phyloP scores from a whole-genome alignment of 2,797 vertebrate species.

The Sebastes minor region DNA sequence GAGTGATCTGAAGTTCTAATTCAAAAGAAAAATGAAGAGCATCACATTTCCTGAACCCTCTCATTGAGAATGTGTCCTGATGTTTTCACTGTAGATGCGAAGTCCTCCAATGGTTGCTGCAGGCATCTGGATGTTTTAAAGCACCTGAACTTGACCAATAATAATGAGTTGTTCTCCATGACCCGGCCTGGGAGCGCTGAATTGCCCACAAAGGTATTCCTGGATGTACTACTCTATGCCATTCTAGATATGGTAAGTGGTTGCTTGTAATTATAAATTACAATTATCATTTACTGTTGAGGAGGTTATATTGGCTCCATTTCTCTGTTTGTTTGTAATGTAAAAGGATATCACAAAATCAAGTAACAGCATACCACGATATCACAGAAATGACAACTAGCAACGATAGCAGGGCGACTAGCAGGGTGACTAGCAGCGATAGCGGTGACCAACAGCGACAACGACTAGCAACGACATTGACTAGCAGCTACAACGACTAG shows the following conservation, averaged over 20 bases:
- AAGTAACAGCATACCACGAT: no score
- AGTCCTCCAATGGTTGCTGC: slow-evolving; percentile 20
- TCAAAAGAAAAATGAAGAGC: not conserved
- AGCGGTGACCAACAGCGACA: no score
- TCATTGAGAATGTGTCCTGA: not conserved
- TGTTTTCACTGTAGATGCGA: not conserved
- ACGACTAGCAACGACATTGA: no score
- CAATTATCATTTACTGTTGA: not conserved
- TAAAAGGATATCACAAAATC: not conserved
- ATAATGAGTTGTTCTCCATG: slow-evolving; percentile 43
- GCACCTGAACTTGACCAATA: slow-evolving; percentile 51
- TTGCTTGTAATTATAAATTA: not conserved
- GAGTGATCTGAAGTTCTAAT: not conserved
- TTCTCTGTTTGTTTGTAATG: not conserved
- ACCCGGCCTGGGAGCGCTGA: slow-evolving; percentile 26
- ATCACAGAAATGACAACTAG: no score
- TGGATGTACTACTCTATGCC: slow-evolving; percentile 39
- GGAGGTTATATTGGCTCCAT: not conserved
- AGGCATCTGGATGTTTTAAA: slow-evolving; percentile 58
- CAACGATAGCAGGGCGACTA: no score
- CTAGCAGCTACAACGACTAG: no score
- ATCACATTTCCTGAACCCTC: not conserved
- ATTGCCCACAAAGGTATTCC: not conserved
- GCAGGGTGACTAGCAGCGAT: no score
- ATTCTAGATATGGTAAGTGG: slow-evolving; percentile 55